Conservation (phyloP, 2,888 invertebrate genomes). For the Chrysodeixis includens region DNA sequence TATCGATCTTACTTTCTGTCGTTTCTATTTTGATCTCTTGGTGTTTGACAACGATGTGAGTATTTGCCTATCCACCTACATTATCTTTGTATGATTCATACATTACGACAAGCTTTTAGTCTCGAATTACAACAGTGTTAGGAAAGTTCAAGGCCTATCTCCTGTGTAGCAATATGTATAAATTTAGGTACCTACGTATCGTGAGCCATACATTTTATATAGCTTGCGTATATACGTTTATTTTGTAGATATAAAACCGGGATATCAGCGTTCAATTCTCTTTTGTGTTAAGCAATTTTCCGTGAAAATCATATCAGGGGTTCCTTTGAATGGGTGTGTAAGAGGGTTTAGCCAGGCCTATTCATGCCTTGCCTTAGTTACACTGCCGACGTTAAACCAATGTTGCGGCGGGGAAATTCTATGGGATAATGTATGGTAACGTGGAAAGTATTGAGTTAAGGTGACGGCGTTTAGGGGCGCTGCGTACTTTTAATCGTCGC, state of each 20-base stretch:
- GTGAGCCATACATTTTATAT: neutral
- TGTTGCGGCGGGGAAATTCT: conserved; percentile 36
- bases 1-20: neutral
- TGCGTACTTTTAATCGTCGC: conserved; percentile 31
- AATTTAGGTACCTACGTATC: neutral
- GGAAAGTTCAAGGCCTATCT: neutral
- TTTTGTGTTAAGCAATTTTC: conserved; percentile 71
- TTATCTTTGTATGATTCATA: too few relatives aligned
- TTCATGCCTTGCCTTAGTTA: conserved; percentile 72
- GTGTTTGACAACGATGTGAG: neutral
- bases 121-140: neutral
- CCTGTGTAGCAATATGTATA: neutral
- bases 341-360: conserved; percentile 73
- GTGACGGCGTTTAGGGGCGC: conserved; percentile 31
- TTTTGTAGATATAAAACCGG: conserved; percentile 58
- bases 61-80: neutral
- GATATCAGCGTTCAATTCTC: conserved; percentile 56
- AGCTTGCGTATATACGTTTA: conserved; percentile 18
- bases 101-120: too few relatives aligned
- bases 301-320: conserved; percentile 71
- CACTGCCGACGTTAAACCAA: conserved; percentile 70
- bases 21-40: neutral
- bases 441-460: conserved; percentile 49
- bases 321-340: conserved; percentile 66
- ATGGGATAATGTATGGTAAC: conserved; percentile 52